Conservation (phyloP, 1,140 invertebrate genomes). For the Parapsyche elsis region DNA sequence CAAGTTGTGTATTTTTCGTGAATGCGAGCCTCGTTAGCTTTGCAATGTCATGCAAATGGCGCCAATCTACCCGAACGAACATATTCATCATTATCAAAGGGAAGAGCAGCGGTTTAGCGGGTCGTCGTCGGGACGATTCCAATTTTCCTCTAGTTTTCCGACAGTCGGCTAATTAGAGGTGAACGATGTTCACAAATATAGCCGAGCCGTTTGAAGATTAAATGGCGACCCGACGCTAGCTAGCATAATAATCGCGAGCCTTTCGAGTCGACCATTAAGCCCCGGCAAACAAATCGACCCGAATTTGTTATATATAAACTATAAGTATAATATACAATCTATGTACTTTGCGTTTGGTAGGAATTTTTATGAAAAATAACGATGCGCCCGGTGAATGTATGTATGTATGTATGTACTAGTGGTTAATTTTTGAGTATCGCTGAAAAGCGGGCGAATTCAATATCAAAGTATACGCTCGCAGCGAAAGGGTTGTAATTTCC, state of each 20-base stretch:
- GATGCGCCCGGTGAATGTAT: too few species aligned
- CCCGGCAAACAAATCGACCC: too few species aligned
- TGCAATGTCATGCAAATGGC: too few species aligned
- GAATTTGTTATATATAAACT: too few species aligned
- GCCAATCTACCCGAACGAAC: background rate
- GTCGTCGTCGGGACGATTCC: background rate
- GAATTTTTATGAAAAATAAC: too few species aligned
- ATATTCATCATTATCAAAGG: background rate
- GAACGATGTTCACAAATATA: background rate
- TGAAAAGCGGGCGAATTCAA: background rate
- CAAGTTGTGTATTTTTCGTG: background rate
- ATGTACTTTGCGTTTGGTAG: too few species aligned
- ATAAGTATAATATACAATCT: too few species aligned
- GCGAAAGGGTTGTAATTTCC: conserved; percentile 28
- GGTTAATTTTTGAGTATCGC: too few species aligned
- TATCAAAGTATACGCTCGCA: conserved; percentile 10
- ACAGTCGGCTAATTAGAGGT: background rate
- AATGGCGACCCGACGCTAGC: too few species aligned
- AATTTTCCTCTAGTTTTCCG: background rate
- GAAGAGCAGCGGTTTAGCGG: background rate
- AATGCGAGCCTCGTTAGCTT: background rate
- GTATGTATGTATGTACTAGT: too few species aligned
- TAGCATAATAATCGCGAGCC: too few species aligned
- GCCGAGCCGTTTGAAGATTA: background rate
- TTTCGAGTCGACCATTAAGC: too few species aligned